Conservation (phyloP, 2,888 invertebrate species). For the Hyalella azteca region DNA sequence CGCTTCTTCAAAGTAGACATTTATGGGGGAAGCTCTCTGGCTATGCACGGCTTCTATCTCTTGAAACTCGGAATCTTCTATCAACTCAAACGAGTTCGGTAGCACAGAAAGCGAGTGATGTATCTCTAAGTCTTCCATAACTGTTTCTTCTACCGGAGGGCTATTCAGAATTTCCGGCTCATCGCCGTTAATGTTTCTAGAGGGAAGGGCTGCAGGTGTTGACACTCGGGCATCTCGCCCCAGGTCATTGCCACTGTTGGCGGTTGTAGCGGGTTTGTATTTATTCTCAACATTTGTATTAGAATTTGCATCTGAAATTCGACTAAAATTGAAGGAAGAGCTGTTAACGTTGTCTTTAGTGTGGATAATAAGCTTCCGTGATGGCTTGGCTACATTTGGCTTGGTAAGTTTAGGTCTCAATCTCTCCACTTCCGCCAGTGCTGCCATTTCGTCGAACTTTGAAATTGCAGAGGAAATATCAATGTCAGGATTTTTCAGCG, state of each 20-base stretch:
- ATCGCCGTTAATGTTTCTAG: too few species aligned
- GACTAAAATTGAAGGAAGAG: too few species aligned
- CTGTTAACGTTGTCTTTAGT: background rate
- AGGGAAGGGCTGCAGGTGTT: too few species aligned
- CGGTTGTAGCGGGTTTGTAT: too few species aligned
- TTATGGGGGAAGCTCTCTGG: constrained; percentile 29
- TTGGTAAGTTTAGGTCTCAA: constrained; percentile 29
- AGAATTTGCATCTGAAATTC: too few species aligned
- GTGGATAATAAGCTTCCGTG: background rate
- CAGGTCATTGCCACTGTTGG: too few species aligned
- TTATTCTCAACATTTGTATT: too few species aligned
- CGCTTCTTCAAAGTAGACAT: constrained; percentile 12
- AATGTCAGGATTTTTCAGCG: constrained; percentile 39
- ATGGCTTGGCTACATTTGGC: background rate
- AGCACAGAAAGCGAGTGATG: background rate
- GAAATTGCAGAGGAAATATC: constrained; percentile 54
- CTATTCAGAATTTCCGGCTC: too few species aligned
- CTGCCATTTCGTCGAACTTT: constrained; percentile 57
- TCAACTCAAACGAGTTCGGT: constrained; percentile 51
- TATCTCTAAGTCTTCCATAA: background rate
- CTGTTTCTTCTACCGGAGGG: constrained; percentile 3
- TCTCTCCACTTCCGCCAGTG: constrained; percentile 55
- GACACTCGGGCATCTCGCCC: too few species aligned
- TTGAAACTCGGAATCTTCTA: constrained; percentile 54
- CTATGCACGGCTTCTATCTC: constrained; percentile 55